Conservation (phyloP, 2,888 invertebrate genomes). For the Agrotis segetum region DNA sequence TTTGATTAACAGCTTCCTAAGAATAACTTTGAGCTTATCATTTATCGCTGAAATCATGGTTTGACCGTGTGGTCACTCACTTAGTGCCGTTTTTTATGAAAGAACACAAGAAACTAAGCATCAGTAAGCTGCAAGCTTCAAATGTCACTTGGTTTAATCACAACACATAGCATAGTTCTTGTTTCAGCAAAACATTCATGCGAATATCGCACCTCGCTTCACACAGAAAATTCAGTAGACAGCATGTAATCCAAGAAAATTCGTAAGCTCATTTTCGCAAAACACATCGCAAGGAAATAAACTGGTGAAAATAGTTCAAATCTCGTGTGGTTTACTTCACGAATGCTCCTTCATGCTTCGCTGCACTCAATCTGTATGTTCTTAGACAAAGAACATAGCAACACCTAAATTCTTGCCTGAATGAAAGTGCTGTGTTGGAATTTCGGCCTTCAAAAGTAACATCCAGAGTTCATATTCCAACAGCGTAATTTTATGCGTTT, state of each 20-base stretch:
- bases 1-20: no score
- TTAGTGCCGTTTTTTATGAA: neutral
- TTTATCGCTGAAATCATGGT: no score
- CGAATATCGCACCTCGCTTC: neutral
- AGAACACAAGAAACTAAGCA: neutral
- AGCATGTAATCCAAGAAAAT: neutral
- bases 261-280: neutral
- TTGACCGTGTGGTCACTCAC: no score
- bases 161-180: neutral
- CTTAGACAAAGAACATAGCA: slow-evolving; percentile 24
- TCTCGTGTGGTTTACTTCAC: slow-evolving; percentile 24
- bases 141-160: neutral
- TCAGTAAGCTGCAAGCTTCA: neutral
- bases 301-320: neutral
- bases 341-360: slow-evolving; percentile 36
- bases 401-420: no score
- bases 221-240: neutral
- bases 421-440: no score
- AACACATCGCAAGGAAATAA: neutral
- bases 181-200: neutral
- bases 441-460: no score
- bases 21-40: no score
- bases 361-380: slow-evolving; percentile 25
- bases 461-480: no score
- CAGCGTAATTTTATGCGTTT: no score